Base-by-base conservation (phyloP, 2,113 vertebrate genomes). In the Nematolebias whitei region DNA sequence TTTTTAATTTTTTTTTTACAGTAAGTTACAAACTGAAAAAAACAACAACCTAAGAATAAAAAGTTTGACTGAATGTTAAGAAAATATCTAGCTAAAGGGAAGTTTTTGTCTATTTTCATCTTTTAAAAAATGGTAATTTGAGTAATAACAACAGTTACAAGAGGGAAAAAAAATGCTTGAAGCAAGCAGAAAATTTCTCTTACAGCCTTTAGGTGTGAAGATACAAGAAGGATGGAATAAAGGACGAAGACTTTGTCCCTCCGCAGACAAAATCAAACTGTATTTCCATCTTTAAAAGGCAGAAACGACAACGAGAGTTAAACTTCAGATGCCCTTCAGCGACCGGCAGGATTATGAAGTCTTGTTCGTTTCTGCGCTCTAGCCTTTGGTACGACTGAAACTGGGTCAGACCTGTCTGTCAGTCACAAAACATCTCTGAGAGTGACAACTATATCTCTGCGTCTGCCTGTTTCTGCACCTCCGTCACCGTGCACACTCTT, bases 331-430 rank as follows among this genome's bases (percentile, higher is more conserved):
- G 62, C 62, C 69, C 74, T 62, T 79, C 39, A 40, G 73, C 56
- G 22, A 63, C 24, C 38, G 43, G 13, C 56, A 45, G 64, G 64
- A 80, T 75, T 71, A 74, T 63, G 56, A 83, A 74, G 72, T 76
- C 68, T 80, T 51, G 78, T 70, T 54, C 3, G 62, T 65, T 79
- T 83, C 61, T 66, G 9, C 12, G 70, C 62, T 78, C 74, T 67
- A 59, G 80, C 80, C 80, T 56, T 78, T 70, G 72, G 78, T 73
- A 32, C 52, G 59, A 71, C 38, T 32, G 49, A 80, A 90, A 85
- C 41, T 89, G 63, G 87, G 87, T 90, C 88, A 85, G 80, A 81
- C 72, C 75, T 67, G 83, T 82, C 82, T 86, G 85, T 81, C 84
- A 84, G 79, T 89, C 87, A 83, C 69, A 72, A 67, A 84, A 79